Conservation (phyloP, 2,113 vertebrate genomes). For the Phyllostomus discolor region DNA sequence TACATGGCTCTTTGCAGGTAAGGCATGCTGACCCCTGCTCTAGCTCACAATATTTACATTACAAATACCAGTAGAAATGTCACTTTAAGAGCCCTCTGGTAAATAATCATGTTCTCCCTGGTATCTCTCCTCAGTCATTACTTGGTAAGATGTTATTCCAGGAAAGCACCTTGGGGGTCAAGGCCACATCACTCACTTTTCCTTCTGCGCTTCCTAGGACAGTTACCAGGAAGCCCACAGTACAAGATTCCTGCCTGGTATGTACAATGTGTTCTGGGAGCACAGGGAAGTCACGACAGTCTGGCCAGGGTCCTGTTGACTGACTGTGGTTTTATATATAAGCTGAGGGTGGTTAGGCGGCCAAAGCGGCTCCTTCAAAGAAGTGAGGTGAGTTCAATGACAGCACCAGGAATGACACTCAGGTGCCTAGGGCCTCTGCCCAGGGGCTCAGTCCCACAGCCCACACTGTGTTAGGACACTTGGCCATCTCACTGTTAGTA, state of each 20-base stretch:
- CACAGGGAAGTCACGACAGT: not conserved
- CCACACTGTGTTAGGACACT: not conserved
- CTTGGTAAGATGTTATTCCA: not conserved
- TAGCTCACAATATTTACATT: not conserved
- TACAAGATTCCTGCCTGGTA: not conserved
- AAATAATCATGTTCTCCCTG: not conserved
- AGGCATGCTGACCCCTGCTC: not conserved
- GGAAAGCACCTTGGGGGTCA: not conserved
- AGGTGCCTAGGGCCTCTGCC: rapidly evolving
- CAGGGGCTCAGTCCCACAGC: not conserved
- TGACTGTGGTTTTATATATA: not conserved
- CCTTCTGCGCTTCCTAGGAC: not conserved
- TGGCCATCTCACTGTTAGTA: not conserved
- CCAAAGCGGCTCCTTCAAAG: not conserved
- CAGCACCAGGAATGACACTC: not conserved
- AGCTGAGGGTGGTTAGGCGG: not conserved
- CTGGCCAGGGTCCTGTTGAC: too few species aligned
- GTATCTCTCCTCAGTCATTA: not conserved
- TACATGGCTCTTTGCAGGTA: not conserved
- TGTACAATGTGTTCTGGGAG: not conserved
- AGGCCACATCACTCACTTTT: not conserved
- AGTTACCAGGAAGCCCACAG: not conserved
- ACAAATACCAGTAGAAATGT: not conserved
- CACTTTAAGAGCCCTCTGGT: not conserved
- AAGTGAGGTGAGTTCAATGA: not conserved